phyloP scores from a whole-genome alignment of 1,140 invertebrate genomes.

The Leptinotarsa lineolata region DNA sequence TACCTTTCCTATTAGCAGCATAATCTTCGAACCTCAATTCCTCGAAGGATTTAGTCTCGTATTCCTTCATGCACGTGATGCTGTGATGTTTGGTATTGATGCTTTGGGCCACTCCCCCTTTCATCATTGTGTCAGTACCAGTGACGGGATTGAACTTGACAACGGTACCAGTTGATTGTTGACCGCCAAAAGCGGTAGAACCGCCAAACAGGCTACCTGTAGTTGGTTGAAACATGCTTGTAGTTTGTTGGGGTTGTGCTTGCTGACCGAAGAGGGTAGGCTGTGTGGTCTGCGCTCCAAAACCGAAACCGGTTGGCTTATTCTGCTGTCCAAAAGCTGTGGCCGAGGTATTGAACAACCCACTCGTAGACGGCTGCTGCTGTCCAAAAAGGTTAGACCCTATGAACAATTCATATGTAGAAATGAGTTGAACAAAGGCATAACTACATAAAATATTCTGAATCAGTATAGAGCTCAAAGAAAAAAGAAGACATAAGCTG shows the following conservation, averaged over 20 bases:
- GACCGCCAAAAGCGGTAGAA: conserved; percentile 31
- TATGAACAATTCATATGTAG: too few relatives aligned
- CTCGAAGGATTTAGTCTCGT: conserved; percentile 91
- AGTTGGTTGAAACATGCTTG: conserved; percentile 48
- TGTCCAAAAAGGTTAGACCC: conserved; percentile 46
- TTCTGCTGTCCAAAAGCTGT: conserved; percentile 67
- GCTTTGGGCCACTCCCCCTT: conserved; percentile 78
- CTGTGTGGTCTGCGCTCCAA: conserved; percentile 50
- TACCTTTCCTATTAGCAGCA: conserved; percentile 81
- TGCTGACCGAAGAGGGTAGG: conserved; percentile 31
- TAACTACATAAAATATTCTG: too few relatives aligned
- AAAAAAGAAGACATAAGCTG: too few relatives aligned
- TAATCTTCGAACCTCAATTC: conserved; percentile 95
- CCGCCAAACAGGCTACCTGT: conserved; percentile 44
- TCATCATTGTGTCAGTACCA: conserved; percentile 89
- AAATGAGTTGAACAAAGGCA: too few relatives aligned
- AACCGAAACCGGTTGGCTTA: conserved; percentile 64
- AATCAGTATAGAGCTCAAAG: too few relatives aligned
- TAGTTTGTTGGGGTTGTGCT: conserved; percentile 45
- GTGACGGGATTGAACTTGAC: conserved; percentile 86
- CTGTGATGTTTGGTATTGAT: conserved; percentile 93
- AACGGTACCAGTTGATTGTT: conserved; percentile 66
- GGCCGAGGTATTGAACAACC: conserved; percentile 61
- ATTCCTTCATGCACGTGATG: conserved; percentile 98
- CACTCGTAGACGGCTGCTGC: conserved; percentile 56